These are phyloP conservation scores for Pyrgilauda ruficollis DNA, from an alignment of 2,113 vertebrate species.

Conservation along the genomic window DNA sequence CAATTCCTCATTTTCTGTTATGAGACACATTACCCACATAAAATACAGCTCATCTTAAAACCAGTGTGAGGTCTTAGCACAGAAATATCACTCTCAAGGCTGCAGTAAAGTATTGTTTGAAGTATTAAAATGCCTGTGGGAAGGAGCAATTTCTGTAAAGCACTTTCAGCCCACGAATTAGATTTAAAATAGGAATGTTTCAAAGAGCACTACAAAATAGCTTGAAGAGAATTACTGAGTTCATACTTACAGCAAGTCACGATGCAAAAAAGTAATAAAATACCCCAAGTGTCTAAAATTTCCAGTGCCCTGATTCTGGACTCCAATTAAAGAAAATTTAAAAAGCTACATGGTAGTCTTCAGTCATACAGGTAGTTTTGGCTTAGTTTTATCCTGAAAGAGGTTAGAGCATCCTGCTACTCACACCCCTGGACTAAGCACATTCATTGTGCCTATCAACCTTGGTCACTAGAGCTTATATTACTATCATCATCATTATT, in stretches of 20 bases:
- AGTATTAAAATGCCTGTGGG: slow-evolving; percentile 39
- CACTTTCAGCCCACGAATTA: slow-evolving; percentile 18
- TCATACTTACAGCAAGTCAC: slow-evolving; percentile 9
- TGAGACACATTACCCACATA: background rate
- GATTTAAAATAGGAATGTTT: slow-evolving; percentile 9
- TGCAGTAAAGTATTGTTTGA: slow-evolving; percentile 26
- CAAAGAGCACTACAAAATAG: slow-evolving; percentile 23
- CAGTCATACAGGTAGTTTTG: background rate
- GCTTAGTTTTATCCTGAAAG: background rate
- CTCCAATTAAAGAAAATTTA: background rate
- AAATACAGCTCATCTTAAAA: background rate
- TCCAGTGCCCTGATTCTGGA: background rate
- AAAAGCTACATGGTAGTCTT: background rate
- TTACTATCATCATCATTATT: background rate
- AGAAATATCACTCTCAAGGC: background rate
- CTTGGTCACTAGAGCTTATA: background rate
- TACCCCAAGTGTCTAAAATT: background rate
- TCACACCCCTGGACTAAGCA: background rate
- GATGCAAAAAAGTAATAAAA: background rate
- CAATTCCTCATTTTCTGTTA: background rate
- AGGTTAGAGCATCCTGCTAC: background rate
- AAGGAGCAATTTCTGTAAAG: slow-evolving; percentile 42
- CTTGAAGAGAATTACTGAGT: background rate
- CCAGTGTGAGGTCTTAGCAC: background rate
- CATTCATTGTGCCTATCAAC: background rate